Evolutionary conservation across 2,113 vertebrate species (phyloP).

Genomic region (Pao palembangensis): DNA sequence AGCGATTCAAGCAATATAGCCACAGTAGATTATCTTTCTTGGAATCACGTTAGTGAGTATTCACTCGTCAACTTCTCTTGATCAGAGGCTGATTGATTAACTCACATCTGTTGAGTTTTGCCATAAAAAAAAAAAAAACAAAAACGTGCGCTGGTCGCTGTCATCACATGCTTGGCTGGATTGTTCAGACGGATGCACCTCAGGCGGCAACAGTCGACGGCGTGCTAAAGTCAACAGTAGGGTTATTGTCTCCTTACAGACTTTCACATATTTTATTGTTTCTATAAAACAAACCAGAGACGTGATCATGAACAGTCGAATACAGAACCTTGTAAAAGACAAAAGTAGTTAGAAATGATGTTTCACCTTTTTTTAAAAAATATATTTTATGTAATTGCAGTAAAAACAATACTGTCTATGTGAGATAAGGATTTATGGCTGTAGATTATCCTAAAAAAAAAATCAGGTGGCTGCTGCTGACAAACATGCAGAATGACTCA

Average conservation of each 20-base stretch:
- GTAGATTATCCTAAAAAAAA: too few relatives aligned
- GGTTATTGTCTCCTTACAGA: constrained; percentile 6
- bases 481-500: constrained; percentile 35
- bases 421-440: too few relatives aligned
- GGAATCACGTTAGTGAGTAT: background rate
- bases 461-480: background rate
- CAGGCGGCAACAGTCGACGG: constrained; percentile 58
- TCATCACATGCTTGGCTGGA: constrained; percentile 52
- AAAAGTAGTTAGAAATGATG: too few relatives aligned
- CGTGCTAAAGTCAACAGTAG: constrained; percentile 9
- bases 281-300: too few relatives aligned
- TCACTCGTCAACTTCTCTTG: constrained; percentile 6
- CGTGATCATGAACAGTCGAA: too few relatives aligned
- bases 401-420: too few relatives aligned
- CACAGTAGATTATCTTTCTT: background rate
- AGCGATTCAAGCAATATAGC: too few relatives aligned
- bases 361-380: too few relatives aligned
- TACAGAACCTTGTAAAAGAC: too few relatives aligned
- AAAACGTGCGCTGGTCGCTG: constrained; percentile 1
- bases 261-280: too few relatives aligned
- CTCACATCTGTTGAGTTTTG: constrained; percentile 35
- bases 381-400: too few relatives aligned
- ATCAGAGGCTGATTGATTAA: constrained; percentile 25
- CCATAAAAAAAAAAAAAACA: constrained; percentile 5
- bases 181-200: constrained; percentile 44